These are phyloP conservation scores for Frankliniella fusca DNA, from an alignment of 2,888 invertebrate genomes.

Conservation along the genomic window DNA sequence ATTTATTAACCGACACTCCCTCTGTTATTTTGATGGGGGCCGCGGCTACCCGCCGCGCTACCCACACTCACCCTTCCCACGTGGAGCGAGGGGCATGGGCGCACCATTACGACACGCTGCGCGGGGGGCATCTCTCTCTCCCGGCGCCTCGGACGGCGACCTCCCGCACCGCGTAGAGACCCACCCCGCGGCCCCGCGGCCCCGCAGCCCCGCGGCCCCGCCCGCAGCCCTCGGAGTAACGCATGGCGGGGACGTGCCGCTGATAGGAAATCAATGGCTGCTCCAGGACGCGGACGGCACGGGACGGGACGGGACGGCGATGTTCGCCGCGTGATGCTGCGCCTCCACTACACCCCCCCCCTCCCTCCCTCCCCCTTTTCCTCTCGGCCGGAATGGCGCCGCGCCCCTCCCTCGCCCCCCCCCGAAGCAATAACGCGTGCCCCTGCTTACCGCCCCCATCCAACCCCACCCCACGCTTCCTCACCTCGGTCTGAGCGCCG, in stretches of 20 bases:
- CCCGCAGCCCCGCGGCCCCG: background rate
- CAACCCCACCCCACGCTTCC: no score
- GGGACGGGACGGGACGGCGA: background rate
- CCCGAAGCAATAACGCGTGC: no score
- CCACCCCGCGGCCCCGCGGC: background rate
- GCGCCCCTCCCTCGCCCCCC: no score
- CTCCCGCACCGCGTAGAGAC: background rate
- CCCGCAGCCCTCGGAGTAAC: background rate
- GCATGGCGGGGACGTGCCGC: constrained; percentile 19
- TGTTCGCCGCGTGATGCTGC: background rate
- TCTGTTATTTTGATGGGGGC: background rate
- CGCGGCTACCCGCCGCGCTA: background rate
- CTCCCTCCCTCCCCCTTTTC: background rate
- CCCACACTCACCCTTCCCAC: background rate
- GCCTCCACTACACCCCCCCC: background rate
- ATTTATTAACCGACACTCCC: background rate
- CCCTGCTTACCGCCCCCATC: no score
- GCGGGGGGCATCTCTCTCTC: background rate
- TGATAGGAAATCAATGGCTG: constrained; percentile 23
- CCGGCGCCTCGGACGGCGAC: background rate
- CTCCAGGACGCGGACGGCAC: background rate
- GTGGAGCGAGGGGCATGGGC: background rate
- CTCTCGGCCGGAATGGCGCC: background rate
- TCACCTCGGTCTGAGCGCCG: no score
- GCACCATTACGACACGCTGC: background rate